Percentiles rank a stretch among this genome's conserved stretches.
Conservation (phyloP, 1,140 invertebrate species). For the Drosophila albomicans region DNA sequence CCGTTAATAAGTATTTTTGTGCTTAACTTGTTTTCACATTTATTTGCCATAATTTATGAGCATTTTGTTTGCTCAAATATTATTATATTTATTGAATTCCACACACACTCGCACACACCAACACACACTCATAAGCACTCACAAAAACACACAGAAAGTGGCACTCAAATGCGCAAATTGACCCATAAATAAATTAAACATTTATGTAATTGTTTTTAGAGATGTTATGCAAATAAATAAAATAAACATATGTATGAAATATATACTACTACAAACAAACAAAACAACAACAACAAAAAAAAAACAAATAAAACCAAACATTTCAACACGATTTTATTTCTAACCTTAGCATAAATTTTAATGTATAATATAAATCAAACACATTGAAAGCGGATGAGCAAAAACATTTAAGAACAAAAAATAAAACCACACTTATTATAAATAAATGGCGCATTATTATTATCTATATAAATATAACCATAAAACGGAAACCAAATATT, state of each 20-base stretch:
- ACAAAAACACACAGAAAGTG: constrained; percentile 9
- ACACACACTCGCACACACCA: constrained; percentile 12
- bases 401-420: constrained; percentile 44
- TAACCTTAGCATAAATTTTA: constrained; percentile 76
- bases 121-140: constrained; percentile 18
- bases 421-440: constrained; percentile 56
- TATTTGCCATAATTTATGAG: constrained; percentile 65
- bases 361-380: constrained; percentile 65
- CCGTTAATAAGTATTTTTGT: constrained; percentile 47
- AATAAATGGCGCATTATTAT: constrained; percentile 73
- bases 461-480: constrained; percentile 75
- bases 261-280: constrained; percentile 28
- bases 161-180: constrained; percentile 31
- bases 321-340: constrained; percentile 77
- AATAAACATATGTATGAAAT: constrained; percentile 33
- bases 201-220: constrained; percentile 62
- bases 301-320: constrained; percentile 49
- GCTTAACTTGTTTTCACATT: constrained; percentile 35
- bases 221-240: constrained; percentile 52
- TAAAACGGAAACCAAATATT: constrained; percentile 37
- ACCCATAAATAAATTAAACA: constrained; percentile 62
- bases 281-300: constrained; percentile 19
- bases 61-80: constrained; percentile 48
- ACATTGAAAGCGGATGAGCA: constrained; percentile 21
- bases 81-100: constrained; percentile 30